Percentiles rank a stretch among this genome's conserved stretches.
Evolutionary conservation across 2,888 invertebrate species (phyloP).

Genomic region (Thelaira solivaga): DNA sequence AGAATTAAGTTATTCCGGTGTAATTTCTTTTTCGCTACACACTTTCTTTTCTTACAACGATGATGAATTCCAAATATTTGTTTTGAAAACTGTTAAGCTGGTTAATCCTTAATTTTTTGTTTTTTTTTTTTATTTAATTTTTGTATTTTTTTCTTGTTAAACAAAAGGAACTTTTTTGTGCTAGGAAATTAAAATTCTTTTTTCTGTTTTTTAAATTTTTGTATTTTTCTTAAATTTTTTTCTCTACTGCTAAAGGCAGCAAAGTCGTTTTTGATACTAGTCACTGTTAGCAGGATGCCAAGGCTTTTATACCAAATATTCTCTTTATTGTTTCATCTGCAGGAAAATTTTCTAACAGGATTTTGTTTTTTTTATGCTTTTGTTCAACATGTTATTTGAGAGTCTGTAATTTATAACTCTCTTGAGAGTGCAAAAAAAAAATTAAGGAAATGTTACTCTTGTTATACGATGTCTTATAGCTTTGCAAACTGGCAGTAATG

Average conservation of each 20-base stretch:
- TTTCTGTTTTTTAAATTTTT: not conserved
- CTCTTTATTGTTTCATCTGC: conserved; percentile 34
- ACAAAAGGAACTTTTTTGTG: conserved; percentile 20
- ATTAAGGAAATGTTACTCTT: no score
- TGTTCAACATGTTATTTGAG: conserved; percentile 21
- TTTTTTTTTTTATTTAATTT: not conserved
- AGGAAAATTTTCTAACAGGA: conserved; percentile 3
- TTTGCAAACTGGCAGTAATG: conserved; percentile 6
- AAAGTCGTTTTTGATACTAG: conserved; percentile 66
- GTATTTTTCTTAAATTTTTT: conserved; percentile 61
- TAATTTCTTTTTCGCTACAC: conserved; percentile 6
- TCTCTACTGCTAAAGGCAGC: conserved; percentile 54
- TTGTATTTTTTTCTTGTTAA: conserved; percentile 1
- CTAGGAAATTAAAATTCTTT: conserved; percentile 5
- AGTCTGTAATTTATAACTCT: conserved; percentile 49
- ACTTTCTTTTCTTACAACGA: no score
- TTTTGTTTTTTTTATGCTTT: not conserved
- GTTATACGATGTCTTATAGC: conserved; percentile 27
- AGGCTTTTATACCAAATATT: conserved; percentile 67
- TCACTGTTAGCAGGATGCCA: conserved; percentile 64
- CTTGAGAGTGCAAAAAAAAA: conserved; percentile 62
- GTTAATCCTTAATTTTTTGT: not conserved
- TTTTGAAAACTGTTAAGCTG: not conserved
- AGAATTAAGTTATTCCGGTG: not conserved
- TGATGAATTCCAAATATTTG: not conserved